These are phyloP conservation scores for Scolanthus callimorphus DNA, from an alignment of 92 coral and sea anemone genomes.

Conservation along the genomic window DNA sequence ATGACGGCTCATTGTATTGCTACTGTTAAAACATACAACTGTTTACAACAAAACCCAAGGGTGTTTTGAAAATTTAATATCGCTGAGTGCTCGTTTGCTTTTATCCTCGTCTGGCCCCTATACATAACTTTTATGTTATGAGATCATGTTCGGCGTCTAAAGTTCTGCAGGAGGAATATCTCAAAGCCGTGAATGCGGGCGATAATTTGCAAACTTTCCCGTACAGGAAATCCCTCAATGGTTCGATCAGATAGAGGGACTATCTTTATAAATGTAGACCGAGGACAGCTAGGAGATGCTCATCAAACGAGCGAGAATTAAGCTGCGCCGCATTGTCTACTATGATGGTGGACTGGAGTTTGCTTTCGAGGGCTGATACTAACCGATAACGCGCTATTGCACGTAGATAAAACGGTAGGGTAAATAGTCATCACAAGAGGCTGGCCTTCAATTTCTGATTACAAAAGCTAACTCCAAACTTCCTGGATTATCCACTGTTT, in stretches of 20 bases:
- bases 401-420: conserved; percentile 6
- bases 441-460: conserved; percentile 30
- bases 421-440: conserved; percentile 7
- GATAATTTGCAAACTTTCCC: conserved; percentile 82
- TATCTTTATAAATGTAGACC: conserved; percentile 58
- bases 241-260: conserved; percentile 66
- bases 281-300: conserved; percentile 16
- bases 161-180: conserved; percentile 22
- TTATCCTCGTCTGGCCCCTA: conserved; percentile 51
- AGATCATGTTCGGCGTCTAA: conserved; percentile 48
- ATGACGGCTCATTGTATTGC: conserved; percentile 57
- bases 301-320: conserved; percentile 18
- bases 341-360: conserved; percentile 7
- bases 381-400: conserved; percentile 7
- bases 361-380: conserved; percentile 19
- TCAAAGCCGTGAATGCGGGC: conserved; percentile 46
- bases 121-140: conserved; percentile 60
- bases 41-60: conserved; percentile 55
- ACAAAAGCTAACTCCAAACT: conserved; percentile 39
- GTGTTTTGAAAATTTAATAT: conserved; percentile 64
- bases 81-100: conserved; percentile 17
- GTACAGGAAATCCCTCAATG: conserved; percentile 78
- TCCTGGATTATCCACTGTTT: conserved; percentile 21
- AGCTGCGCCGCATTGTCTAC: conserved; percentile 19
- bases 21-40: conserved; percentile 74